phyloP scores from a whole-genome alignment of 2,888 invertebrate species.

The Dasypogon diadema region DNA sequence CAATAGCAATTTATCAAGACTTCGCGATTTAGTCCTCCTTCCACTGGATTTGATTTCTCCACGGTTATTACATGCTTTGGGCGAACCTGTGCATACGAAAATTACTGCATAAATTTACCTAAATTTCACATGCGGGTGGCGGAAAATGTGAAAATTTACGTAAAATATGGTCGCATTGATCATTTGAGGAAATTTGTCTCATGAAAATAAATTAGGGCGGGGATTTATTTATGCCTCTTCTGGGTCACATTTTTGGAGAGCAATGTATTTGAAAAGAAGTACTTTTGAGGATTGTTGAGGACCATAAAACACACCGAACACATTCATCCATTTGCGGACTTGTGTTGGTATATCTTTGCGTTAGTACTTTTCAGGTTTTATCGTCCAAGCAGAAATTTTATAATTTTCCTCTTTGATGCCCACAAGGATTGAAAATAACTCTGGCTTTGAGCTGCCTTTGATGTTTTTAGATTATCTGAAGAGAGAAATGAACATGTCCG shows the following conservation, averaged over 20 bases:
- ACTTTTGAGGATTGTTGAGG: neutral
- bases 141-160: constrained; percentile 41
- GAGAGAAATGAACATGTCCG: too few relatives aligned
- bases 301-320: constrained; percentile 2
- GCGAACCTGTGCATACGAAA: constrained; percentile 21
- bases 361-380: neutral
- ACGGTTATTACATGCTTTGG: constrained; percentile 11
- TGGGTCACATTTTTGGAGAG: constrained; percentile 36
- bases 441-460: neutral
- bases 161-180: constrained; percentile 47
- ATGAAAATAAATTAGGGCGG: constrained; percentile 47
- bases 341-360: neutral
- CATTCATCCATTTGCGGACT: neutral
- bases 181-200: constrained; percentile 45
- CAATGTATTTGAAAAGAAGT: constrained; percentile 12
- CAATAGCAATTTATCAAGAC: constrained; percentile 36
- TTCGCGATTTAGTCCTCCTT: constrained; percentile 5
- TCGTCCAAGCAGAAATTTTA: too few relatives aligned
- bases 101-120: constrained; percentile 38
- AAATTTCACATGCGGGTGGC: constrained; percentile 28
- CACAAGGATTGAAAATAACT: neutral
- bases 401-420: neutral
- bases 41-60: constrained; percentile 24
- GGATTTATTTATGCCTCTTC: constrained; percentile 43
- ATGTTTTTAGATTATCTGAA: neutral